Base-by-base conservation (phyloP, 2,113 vertebrate species). In the Dendropsophus ebraccatus region DNA sequence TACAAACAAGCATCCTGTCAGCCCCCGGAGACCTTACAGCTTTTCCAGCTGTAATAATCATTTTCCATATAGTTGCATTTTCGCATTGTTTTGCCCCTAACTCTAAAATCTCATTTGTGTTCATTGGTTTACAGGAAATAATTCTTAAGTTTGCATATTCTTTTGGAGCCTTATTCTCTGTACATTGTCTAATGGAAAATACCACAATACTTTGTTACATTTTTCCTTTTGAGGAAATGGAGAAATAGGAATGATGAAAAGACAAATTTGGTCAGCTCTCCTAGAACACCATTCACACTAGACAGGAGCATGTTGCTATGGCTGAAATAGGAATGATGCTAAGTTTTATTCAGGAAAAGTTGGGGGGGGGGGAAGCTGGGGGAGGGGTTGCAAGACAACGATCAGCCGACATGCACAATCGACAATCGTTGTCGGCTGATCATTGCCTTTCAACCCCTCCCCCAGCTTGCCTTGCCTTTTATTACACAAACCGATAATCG, bases 31-130 rank as follows among this genome's bases (percentile, higher is more conserved):
- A 84, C 52, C 82, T 74, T 60, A 60, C 35, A 73, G 58, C 54
- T 74, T 30, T 35, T 75, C 16, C 5, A 58, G 73, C 52, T 60
- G 50, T 25, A 72, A 56, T 58, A 84, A 74, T 84, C 60, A 45
- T 84, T 74, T 84, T 56, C 70, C 47, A 60, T 84, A 45, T 75
- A 74, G 21, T 54, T 19, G 28, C 47, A 58, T 58, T 60, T 56
- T 75, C 37, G 47, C 82, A 45, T 25, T 84, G 35, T 74, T 74
- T 74, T 45, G 82, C 70, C 82, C 82, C 35, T 28, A 84, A 84
- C 82, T 58, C 52, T 74, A 84, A 58, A 84, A 74, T 84, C 65
- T 60, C 32, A 84, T 84, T 84, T 82, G 80, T 35, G 28, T 28
- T 69, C 23, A 45, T 69, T 60, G 52, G 13, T 10, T 72, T 41